Percentiles rank a stretch among this genome's conserved stretches.
phyloP scores from a whole-genome alignment of 2,888 invertebrate species.

The Lasioglossum vierecki region DNA sequence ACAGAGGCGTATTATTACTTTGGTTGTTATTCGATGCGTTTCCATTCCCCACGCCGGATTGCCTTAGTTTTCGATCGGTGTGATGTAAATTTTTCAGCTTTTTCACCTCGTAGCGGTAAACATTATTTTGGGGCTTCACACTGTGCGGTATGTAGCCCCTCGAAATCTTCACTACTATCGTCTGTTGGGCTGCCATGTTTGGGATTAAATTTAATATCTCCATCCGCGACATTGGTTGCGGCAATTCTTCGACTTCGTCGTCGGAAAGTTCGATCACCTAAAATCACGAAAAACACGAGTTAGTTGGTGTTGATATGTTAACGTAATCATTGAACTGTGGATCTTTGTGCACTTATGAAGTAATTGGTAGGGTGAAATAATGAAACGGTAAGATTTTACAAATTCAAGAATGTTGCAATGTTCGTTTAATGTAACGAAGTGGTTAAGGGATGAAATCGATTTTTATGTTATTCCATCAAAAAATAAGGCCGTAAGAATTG shows the following conservation, averaged over 20 bases:
- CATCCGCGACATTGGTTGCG: slow-evolving; percentile 75
- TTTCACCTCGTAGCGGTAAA: slow-evolving; percentile 72
- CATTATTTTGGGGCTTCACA: slow-evolving; percentile 73
- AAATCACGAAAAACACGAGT: slow-evolving; percentile 19
- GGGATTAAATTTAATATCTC: slow-evolving; percentile 81
- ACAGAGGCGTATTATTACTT: slow-evolving; percentile 16
- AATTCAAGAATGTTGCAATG: too few species aligned
- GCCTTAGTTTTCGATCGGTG: slow-evolving; percentile 42
- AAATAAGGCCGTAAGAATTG: too few species aligned
- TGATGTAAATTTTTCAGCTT: slow-evolving; percentile 64
- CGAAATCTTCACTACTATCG: slow-evolving; percentile 70
- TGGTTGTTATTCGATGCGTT: slow-evolving; percentile 35
- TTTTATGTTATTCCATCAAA: too few species aligned
- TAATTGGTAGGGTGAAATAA: too few species aligned
- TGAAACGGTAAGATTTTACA: too few species aligned
- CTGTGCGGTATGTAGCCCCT: slow-evolving; percentile 76
- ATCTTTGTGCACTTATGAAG: too few species aligned
- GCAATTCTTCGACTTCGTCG: slow-evolving; percentile 81
- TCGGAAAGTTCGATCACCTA: slow-evolving; percentile 82
- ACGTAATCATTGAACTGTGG: background rate
- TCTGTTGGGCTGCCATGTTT: slow-evolving; percentile 72
- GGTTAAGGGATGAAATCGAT: too few species aligned
- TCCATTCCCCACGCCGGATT: background rate
- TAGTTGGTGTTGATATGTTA: background rate
- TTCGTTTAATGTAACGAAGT: too few species aligned